A percentile compares a stretch with the other conserved stretches of the same genome.
phyloP scores from a whole-genome alignment of 2,797 vertebrate genomes.

The Gymnothorax javanicus region DNA sequence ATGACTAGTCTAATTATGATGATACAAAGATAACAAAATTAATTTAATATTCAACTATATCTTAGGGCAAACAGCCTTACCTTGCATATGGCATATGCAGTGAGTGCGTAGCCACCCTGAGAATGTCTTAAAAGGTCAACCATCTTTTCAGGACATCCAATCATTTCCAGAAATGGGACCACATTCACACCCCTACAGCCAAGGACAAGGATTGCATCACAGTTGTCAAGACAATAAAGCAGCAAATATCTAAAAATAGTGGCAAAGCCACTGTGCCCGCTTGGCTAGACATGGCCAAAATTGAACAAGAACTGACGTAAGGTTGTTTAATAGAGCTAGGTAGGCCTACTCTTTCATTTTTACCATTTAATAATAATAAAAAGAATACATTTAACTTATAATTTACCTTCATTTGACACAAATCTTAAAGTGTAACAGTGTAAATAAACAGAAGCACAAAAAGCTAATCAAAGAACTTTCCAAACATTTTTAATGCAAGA shows the following conservation, averaged over 20 bases:
- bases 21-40: background rate
- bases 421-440: too few relatives aligned
- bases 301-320: too few relatives aligned
- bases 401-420: too few relatives aligned
- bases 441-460: too few relatives aligned
- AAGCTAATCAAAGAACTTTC: too few relatives aligned
- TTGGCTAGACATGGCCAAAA: too few relatives aligned
- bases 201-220: background rate
- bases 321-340: too few relatives aligned
- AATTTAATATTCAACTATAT: background rate
- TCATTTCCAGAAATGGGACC: constrained; percentile 87
- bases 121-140: constrained; percentile 87
- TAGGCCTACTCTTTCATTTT: too few relatives aligned
- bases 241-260: background rate
- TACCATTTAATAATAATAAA: too few relatives aligned
- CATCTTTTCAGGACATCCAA: constrained; percentile 86
- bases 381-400: too few relatives aligned
- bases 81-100: constrained; percentile 96
- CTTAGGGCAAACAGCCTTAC: constrained; percentile 63
- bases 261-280: too few relatives aligned
- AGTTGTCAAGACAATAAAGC: background rate
- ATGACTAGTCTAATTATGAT: background rate
- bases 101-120: constrained; percentile 90
- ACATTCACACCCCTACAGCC: constrained; percentile 88
- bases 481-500: too few relatives aligned